Evolutionary conservation across 2,888 invertebrate genomes (phyloP).

Genomic region (Ceriagrion tenellum): DNA sequence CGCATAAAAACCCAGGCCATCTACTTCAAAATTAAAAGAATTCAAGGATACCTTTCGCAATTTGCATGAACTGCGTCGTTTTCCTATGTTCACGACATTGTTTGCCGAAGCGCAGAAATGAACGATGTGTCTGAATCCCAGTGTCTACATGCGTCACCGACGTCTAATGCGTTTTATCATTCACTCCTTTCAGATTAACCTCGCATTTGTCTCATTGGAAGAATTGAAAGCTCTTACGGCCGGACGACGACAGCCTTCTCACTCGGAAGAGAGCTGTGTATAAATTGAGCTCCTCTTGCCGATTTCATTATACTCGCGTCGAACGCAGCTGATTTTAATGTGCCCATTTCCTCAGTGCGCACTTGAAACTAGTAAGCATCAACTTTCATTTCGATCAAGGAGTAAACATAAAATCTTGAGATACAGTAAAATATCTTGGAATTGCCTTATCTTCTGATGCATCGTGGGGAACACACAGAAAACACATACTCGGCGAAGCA

Average conservation of each 20-base stretch:
- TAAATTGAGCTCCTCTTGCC: neutral
- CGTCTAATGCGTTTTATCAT: conserved; percentile 27
- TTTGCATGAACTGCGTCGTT: neutral
- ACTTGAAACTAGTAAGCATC: too few relatives aligned
- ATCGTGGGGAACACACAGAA: too few relatives aligned
- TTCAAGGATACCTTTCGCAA: too few relatives aligned
- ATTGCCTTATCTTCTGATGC: too few relatives aligned
- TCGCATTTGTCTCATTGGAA: neutral
- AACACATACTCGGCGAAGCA: too few relatives aligned
- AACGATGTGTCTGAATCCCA: neutral
- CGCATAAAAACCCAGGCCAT: too few relatives aligned
- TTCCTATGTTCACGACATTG: neutral
- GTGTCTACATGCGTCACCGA: neutral
- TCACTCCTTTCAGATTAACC: conserved; percentile 29
- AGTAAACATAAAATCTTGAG: too few relatives aligned
- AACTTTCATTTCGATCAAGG: too few relatives aligned
- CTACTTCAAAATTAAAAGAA: too few relatives aligned
- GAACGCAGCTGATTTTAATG: neutral
- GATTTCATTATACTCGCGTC: neutral
- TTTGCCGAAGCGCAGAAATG: neutral
- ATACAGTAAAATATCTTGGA: too few relatives aligned
- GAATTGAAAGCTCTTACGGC: neutral
- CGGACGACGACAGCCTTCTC: neutral
- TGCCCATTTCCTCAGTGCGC: too few relatives aligned
- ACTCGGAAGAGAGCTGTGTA: neutral